Evolutionary conservation across 2,888 invertebrate genomes (phyloP).

Genomic region (Osmoderma eremita): DNA sequence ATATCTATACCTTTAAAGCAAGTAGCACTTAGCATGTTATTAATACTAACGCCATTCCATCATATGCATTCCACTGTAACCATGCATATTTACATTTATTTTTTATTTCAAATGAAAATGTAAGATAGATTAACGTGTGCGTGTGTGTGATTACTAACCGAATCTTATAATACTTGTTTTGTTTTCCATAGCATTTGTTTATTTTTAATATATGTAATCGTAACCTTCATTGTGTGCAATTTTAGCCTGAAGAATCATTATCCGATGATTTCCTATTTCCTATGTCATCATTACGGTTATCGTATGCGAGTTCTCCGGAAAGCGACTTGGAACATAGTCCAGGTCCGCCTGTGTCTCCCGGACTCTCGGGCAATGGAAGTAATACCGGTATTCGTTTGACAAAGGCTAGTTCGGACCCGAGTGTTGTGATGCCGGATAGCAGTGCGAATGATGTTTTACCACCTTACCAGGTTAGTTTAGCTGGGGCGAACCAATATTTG

Average conservation of each 20-base stretch:
- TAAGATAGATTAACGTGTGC: slow-evolving; percentile 4
- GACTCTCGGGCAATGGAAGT: slow-evolving; percentile 69
- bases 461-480: slow-evolving; percentile 77
- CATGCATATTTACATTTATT: slow-evolving; percentile 6
- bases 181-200: slow-evolving; percentile 27
- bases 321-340: slow-evolving; percentile 92
- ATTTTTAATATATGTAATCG: slow-evolving; percentile 22
- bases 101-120: background rate
- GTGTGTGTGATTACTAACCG: background rate
- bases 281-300: slow-evolving; percentile 93
- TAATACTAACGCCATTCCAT: no score
- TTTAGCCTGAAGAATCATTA: slow-evolving; percentile 94
- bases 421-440: slow-evolving; percentile 92
- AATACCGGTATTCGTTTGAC: slow-evolving; percentile 65
- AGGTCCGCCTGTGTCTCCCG: slow-evolving; percentile 70
- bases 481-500: background rate
- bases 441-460: slow-evolving; percentile 79
- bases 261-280: slow-evolving; percentile 99
- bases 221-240: slow-evolving; percentile 51
- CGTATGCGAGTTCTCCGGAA: slow-evolving; percentile 96
- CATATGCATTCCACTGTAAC: no score
- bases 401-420: slow-evolving; percentile 93
- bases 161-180: slow-evolving; percentile 28
- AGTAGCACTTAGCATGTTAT: no score
- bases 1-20: no score